Conservation (phyloP, 2,113 vertebrate genomes). For the Laticauda colubrina region DNA sequence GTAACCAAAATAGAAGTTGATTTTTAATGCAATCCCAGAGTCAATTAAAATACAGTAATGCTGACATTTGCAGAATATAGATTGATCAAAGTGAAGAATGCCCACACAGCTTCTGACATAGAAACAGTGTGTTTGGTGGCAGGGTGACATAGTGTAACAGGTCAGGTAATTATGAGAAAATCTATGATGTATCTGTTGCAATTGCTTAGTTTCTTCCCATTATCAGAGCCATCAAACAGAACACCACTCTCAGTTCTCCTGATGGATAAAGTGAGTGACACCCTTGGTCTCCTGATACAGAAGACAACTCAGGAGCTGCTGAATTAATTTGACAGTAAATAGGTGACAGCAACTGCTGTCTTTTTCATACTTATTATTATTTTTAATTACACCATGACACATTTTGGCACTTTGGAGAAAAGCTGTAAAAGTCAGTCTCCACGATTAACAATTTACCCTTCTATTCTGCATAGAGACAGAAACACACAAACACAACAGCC, state of each 20-base stretch:
- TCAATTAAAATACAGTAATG: conserved; percentile 82
- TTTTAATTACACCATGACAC: conserved; percentile 84
- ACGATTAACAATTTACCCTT: conserved; percentile 73
- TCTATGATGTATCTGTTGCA: conserved; percentile 77
- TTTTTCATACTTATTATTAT: conserved; percentile 62
- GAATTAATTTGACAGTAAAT: conserved; percentile 91
- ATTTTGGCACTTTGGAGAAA: conserved; percentile 79
- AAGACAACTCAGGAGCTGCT: conserved; percentile 68
- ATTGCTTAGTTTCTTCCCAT: conserved; percentile 71
- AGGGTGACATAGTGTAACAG: conserved; percentile 76
- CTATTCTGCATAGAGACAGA: neutral
- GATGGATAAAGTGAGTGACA: conserved; percentile 72
- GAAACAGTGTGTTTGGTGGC: conserved; percentile 73
- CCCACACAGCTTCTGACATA: conserved; percentile 71
- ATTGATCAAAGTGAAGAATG: conserved; percentile 76
- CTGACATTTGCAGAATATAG: conserved; percentile 73
- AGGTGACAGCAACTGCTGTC: conserved; percentile 75
- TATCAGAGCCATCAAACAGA: conserved; percentile 74
- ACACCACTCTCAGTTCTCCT: conserved; percentile 64
- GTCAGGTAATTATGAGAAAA: conserved; percentile 82
- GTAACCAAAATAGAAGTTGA: conserved; percentile 67
- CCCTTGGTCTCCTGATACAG: conserved; percentile 64
- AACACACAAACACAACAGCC: neutral
- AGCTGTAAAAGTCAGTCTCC: conserved; percentile 65
- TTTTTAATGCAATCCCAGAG: conserved; percentile 75